Evolutionary conservation across 2,113 vertebrate genomes (phyloP).

Genomic region (Sceloporus tristichus): DNA sequence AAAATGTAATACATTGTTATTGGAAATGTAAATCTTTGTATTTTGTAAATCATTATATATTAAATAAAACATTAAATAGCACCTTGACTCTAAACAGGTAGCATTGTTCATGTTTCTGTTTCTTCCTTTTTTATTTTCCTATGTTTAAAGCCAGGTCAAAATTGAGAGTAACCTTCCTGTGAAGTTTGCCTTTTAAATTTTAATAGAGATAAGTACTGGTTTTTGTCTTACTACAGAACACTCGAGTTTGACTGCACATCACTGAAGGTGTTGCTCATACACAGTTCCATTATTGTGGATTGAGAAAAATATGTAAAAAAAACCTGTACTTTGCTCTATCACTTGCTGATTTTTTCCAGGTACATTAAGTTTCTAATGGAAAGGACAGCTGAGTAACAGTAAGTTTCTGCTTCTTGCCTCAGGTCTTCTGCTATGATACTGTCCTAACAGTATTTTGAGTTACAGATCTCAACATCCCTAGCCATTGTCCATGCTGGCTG

Average conservation of each 20-base stretch:
- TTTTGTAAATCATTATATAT: conserved; percentile 48
- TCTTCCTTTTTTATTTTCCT: neutral
- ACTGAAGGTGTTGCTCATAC: neutral
- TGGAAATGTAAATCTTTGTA: conserved; percentile 38
- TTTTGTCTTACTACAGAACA: neutral
- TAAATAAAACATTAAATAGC: conserved; percentile 61
- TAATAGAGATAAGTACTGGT: neutral
- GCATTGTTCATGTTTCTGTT: neutral
- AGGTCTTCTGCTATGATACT: neutral
- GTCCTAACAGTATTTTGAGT: too few relatives aligned
- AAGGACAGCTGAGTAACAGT: neutral
- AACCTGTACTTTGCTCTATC: neutral
- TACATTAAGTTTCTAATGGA: neutral
- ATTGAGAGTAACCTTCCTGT: neutral
- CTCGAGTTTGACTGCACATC: neutral
- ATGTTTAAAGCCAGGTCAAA: neutral
- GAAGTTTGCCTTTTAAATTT: neutral
- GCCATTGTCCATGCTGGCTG: neutral
- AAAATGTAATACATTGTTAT: conserved; percentile 25
- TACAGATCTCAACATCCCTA: neutral
- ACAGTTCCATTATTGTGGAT: neutral
- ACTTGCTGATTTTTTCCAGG: neutral
- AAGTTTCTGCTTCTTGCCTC: neutral
- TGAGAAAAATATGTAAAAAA: neutral
- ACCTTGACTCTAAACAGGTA: conserved; percentile 10